Conservation (phyloP, 1,140 invertebrate species). For the Hesperophylax magnus region DNA sequence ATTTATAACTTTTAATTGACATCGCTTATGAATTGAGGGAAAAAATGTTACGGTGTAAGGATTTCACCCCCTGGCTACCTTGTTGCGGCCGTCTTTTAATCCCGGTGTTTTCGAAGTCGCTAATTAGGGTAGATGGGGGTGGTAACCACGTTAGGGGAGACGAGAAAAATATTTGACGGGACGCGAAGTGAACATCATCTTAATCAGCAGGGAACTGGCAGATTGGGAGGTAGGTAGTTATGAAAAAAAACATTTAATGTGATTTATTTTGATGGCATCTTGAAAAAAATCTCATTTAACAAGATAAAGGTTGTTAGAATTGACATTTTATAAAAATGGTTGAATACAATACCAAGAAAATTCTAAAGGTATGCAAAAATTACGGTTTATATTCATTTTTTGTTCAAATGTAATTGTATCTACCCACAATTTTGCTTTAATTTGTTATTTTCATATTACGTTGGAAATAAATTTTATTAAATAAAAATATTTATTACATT, state of each 20-base stretch:
- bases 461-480: too few relatives aligned
- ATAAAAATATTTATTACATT: too few relatives aligned
- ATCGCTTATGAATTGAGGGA: conserved; percentile 9
- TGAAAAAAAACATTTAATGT: conserved; percentile 1
- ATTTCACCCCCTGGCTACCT: conserved; percentile 1
- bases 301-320: too few relatives aligned
- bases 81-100: conserved; percentile 31
- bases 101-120: conserved; percentile 42
- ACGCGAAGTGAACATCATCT: conserved; percentile 46
- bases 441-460: too few relatives aligned
- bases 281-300: too few relatives aligned
- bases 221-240: background rate
- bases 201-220: conserved; percentile 41
- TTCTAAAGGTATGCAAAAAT: too few relatives aligned
- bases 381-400: too few relatives aligned
- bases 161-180: conserved; percentile 52
- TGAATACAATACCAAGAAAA: too few relatives aligned
- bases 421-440: too few relatives aligned
- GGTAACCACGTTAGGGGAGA: conserved; percentile 15
- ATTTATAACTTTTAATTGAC: conserved; percentile 37
- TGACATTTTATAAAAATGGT: too few relatives aligned
- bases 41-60: background rate
- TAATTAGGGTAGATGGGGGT: conserved; percentile 41
- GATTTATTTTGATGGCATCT: too few relatives aligned
- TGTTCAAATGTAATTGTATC: too few relatives aligned